Conservation (phyloP, 2,113 vertebrate genomes). For the Hippocampus mohnikei region DNA sequence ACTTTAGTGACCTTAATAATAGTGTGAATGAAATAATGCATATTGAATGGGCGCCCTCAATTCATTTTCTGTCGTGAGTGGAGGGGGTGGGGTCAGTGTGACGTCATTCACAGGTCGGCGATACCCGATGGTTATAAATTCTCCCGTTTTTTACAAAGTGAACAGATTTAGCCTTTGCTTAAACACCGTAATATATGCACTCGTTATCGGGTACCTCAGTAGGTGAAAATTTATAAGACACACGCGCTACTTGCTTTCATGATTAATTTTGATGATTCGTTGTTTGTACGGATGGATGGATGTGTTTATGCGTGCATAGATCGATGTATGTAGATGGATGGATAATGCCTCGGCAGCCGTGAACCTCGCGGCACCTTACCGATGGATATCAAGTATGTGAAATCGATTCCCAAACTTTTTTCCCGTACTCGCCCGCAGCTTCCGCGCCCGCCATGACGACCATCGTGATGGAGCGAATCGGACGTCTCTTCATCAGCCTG, state of each 20-base stretch:
- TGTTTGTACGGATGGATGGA: too few species aligned
- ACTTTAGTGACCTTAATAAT: not conserved
- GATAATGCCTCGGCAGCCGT: too few species aligned
- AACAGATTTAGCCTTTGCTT: not conserved
- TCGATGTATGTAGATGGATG: too few species aligned
- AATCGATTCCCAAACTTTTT: not conserved
- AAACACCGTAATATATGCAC: not conserved
- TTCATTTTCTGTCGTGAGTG: not conserved
- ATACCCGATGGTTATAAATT: not conserved
- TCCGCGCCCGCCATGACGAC: conserved; percentile 71
- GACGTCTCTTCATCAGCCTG: conserved; percentile 71
- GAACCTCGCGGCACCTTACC: too few species aligned
- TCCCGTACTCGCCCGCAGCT: not conserved
- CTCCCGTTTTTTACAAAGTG: not conserved
- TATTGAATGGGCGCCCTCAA: not conserved
- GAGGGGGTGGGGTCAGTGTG: not conserved
- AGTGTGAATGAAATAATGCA: not conserved
- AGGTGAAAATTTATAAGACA: too few species aligned
- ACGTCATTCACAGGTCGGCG: not conserved
- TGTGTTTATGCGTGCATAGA: too few species aligned
- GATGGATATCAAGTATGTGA: too few species aligned
- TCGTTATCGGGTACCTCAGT: too few species aligned
- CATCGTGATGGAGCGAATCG: conserved; percentile 69
- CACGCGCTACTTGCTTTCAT: too few species aligned
- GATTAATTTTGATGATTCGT: too few species aligned